Percentiles rank a stretch among this genome's conserved stretches.
Conservation (phyloP, 2,113 vertebrate genomes). For the Ciconia boyciana region DNA sequence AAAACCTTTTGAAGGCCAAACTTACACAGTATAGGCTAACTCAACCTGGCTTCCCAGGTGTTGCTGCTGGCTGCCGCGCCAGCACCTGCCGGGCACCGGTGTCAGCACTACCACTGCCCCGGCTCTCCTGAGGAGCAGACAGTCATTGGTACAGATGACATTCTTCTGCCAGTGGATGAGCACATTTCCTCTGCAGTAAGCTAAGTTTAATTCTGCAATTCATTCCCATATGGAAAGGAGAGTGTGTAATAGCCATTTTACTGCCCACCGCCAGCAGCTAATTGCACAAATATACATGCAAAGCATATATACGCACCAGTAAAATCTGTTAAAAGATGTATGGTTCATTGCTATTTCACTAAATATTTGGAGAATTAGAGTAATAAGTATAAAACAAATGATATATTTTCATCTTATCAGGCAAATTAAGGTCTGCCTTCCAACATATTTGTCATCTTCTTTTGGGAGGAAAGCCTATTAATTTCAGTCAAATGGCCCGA, state of each 20-base stretch:
- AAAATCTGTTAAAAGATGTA: slow-evolving; percentile 18
- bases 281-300: slow-evolving; percentile 11
- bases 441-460: neutral
- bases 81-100: neutral
- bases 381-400: neutral
- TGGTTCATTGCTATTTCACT: slow-evolving; percentile 1
- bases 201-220: slow-evolving; percentile 15
- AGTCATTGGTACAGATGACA: neutral
- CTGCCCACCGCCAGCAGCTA: neutral
- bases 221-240: neutral
- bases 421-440: neutral
- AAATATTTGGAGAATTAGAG: slow-evolving; percentile 31
- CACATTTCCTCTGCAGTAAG: neutral
- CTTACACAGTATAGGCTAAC: neutral
- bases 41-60: neutral
- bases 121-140: neutral
- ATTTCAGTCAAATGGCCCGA: neutral
- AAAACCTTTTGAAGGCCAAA: neutral
- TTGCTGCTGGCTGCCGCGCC: fast-evolving
- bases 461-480: neutral
- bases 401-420: neutral
- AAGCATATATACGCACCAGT: neutral
- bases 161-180: neutral
- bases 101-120: neutral
- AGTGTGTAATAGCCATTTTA: neutral